Conservation (phyloP, 2,888 invertebrate species). For the Scaeva pyrastri region DNA sequence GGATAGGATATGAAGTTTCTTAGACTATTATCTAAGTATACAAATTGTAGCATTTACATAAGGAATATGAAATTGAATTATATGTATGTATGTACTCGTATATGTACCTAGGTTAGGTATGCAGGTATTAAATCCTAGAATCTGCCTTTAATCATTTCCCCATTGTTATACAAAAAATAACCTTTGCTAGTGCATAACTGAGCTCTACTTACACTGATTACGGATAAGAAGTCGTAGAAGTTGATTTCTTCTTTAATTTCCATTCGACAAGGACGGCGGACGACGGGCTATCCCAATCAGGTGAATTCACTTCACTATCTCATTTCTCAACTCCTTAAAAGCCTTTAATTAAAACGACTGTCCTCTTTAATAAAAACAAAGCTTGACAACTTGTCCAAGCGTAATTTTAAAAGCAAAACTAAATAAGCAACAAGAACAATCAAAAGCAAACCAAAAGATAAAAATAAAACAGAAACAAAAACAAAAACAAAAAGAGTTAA, state of each 20-base stretch:
- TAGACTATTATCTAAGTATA: no score
- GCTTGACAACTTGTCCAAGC: conserved; percentile 60
- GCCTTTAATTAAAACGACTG: conserved; percentile 66
- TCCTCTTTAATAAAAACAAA: conserved; percentile 53
- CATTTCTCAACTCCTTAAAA: conserved; percentile 59
- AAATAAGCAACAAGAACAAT: conserved; percentile 43
- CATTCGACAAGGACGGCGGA: no score
- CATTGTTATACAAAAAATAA: background rate
- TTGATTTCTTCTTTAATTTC: background rate
- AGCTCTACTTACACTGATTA: conserved; percentile 18
- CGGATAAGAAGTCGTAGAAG: background rate
- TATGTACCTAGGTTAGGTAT: no score
- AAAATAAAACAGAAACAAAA: conserved; percentile 24
- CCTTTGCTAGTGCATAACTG: conserved; percentile 1
- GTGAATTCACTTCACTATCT: conserved; percentile 65
- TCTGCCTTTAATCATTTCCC: no score
- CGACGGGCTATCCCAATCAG: conserved; percentile 50
- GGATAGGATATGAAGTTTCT: no score
- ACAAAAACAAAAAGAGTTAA: conserved; percentile 40
- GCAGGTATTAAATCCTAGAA: no score
- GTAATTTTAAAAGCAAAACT: conserved; percentile 34
- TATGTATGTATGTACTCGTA: no score
- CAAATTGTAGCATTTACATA: no score
- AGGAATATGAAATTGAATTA: no score
- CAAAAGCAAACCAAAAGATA: conserved; percentile 16